These are phyloP conservation scores for Istiophorus platypterus DNA, from an alignment of 2,113 vertebrate genomes.

Conservation along the genomic window DNA sequence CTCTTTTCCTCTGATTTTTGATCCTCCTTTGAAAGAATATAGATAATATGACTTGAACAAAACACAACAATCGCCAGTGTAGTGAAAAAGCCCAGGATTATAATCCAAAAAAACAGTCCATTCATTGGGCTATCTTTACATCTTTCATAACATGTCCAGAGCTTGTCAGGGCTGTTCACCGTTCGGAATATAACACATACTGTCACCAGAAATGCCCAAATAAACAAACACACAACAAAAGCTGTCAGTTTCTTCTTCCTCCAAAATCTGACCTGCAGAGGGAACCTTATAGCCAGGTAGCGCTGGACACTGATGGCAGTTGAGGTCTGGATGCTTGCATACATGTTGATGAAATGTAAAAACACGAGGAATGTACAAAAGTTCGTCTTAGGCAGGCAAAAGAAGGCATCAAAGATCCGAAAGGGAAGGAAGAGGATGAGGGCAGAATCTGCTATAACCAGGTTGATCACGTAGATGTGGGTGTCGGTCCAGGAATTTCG, in stretches of 20 bases:
- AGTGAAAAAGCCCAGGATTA: slow-evolving; percentile 66
- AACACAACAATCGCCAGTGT: slow-evolving; percentile 66
- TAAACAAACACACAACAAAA: slow-evolving; percentile 53
- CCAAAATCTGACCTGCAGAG: slow-evolving; percentile 52
- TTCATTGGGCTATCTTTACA: fast-evolving
- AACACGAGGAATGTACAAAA: slow-evolving; percentile 74
- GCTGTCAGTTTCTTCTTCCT: slow-evolving; percentile 66
- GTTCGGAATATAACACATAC: fast-evolving
- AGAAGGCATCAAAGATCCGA: slow-evolving; percentile 67
- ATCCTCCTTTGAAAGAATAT: slow-evolving; percentile 40
- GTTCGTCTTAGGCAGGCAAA: fast-evolving
- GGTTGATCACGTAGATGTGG: slow-evolving; percentile 82
- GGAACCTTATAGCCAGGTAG: slow-evolving; percentile 74
- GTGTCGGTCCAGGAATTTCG: slow-evolving; percentile 73
- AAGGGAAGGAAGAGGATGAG: slow-evolving; percentile 79
- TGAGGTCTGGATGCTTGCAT: slow-evolving; percentile 78
- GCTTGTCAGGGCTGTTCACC: background rate
- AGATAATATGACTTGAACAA: slow-evolving; percentile 73
- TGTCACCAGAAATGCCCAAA: slow-evolving; percentile 61
- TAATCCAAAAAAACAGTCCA: fast-evolving
- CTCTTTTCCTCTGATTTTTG: slow-evolving; percentile 53
- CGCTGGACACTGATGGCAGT: slow-evolving; percentile 78
- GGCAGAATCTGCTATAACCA: slow-evolving; percentile 69
- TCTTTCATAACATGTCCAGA: slow-evolving; percentile 74
- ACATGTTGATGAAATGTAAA: slow-evolving; percentile 82